Percentiles rank a stretch among this genome's conserved stretches.
These are phyloP conservation scores for Nycticorax nycticorax DNA, from an alignment of 2,113 vertebrate species.

Conservation along the genomic window DNA sequence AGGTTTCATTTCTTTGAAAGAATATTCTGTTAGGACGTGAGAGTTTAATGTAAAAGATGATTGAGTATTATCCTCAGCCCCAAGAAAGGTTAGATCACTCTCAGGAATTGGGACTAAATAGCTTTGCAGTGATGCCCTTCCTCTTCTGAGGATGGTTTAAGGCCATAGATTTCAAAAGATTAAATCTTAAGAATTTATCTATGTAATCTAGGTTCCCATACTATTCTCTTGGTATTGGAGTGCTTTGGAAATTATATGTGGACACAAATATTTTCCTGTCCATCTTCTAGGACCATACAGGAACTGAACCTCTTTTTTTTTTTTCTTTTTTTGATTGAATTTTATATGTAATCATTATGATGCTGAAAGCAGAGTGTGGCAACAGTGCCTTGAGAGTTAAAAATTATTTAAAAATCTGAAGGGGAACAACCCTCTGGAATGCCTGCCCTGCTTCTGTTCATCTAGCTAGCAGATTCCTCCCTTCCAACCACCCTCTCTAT, in stretches of 20 bases:
- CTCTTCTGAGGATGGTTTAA: background rate
- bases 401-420: background rate
- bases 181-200: constrained; percentile 53
- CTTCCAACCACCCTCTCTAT: background rate
- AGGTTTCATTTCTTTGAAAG: constrained; percentile 42
- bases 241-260: background rate
- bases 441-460: background rate
- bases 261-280: background rate
- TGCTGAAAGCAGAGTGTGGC: background rate
- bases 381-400: background rate
- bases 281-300: background rate
- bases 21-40: background rate
- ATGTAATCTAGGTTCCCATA: background rate
- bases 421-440: background rate
- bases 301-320: background rate
- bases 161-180: constrained; percentile 23
- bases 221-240: background rate
- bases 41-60: constrained; percentile 31
- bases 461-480: background rate
- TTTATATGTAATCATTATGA: background rate
- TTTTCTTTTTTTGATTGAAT: background rate
- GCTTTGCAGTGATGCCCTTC: background rate
- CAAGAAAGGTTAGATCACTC: constrained; percentile 12
- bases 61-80: background rate
- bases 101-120: background rate